Percentiles rank a stretch among this genome's conserved stretches.
phyloP scores from a whole-genome alignment of 2,888 invertebrate species.

The Aleiodes alternator region DNA sequence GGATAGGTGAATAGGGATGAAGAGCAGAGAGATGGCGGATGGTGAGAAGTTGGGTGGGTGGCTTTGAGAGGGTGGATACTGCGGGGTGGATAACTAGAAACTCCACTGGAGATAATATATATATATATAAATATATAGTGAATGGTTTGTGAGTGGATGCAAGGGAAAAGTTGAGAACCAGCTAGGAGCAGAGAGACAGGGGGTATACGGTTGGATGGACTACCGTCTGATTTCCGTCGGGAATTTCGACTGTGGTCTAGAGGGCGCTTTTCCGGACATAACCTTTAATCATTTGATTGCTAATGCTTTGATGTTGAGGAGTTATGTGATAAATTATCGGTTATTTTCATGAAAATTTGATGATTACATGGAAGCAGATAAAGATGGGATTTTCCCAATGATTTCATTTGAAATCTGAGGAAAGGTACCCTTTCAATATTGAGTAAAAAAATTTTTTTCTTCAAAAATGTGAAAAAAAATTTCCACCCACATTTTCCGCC shows the following conservation, averaged over 20 bases:
- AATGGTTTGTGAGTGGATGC: constrained; percentile 17
- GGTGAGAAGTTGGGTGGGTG: constrained; percentile 51
- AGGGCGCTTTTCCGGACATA: constrained; percentile 29
- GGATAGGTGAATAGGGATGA: constrained; percentile 17
- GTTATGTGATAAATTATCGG: constrained; percentile 30
- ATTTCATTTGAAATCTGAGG: no score
- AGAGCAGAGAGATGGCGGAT: constrained; percentile 47
- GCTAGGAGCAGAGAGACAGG: constrained; percentile 22
- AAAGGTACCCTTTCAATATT: no score
- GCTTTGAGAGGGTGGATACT: constrained; percentile 61
- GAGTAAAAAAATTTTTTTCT: no score
- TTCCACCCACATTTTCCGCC: no score
- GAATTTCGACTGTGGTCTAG: constrained; percentile 53
- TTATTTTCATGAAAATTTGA: neutral
- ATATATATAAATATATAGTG: neutral
- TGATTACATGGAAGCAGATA: no score
- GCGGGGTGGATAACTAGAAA: constrained; percentile 34
- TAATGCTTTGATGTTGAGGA: constrained; percentile 47
- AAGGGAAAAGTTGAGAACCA: constrained; percentile 31
- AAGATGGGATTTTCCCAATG: no score
- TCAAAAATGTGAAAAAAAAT: no score
- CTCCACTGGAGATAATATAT: constrained; percentile 15
- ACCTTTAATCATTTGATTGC: constrained; percentile 67
- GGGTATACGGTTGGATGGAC: constrained; percentile 54
- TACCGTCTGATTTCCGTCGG: constrained; percentile 63